Evolutionary conservation across 2,888 invertebrate species (phyloP), one percentile per base, ranked within the genome.

Genomic region (Idaea straminata): DNA sequence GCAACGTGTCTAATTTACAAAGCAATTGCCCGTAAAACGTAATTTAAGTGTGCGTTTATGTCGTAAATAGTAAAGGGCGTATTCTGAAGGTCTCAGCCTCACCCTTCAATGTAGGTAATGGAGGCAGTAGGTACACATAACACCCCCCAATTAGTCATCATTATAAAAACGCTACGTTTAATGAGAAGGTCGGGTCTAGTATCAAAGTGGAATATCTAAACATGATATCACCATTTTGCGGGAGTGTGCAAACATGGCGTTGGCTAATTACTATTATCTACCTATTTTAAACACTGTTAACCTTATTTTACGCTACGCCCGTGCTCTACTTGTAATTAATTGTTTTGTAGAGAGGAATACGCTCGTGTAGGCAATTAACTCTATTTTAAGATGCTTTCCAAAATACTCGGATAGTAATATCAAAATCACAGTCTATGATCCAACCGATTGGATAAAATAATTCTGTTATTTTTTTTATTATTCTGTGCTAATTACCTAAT

Each of bases 141-240:
- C 66, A 72, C 70, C 67, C 47, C 62, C 72, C 76, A 78, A 83
- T 83, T 80, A 83, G 75, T 83, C 79, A 80, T 74, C 75, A 78
- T 76, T 74, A 74, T 72, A 73, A 80, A 75, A 78, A 70, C 68
- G 69, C 68, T 64, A 10, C 4, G 47, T 47, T 47, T 6, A 47
- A 47, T 47, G 47, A 47, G 47, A 47, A 47, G 47, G 47, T 47
- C 10, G 47, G 47, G 10, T 47, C 47, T 47, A 47, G 47, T 47
- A 47, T 47, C 47, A 7, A 47, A 47, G 47, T 47, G 47, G 47
- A 13, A 10, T 47, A 47, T 7, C 47, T 47, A 47, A 47, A 47
- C 47, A 47, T 47, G 47, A 6, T 47, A 47, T 47, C 47, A 10
- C 10, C 10, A 13, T 47, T 47, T 47, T 47, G 47, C 10, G 10